Evolutionary conservation across 2,888 invertebrate genomes (phyloP), one percentile per base, ranked within the genome.

Genomic region (Pyrrhosoma nymphula): DNA sequence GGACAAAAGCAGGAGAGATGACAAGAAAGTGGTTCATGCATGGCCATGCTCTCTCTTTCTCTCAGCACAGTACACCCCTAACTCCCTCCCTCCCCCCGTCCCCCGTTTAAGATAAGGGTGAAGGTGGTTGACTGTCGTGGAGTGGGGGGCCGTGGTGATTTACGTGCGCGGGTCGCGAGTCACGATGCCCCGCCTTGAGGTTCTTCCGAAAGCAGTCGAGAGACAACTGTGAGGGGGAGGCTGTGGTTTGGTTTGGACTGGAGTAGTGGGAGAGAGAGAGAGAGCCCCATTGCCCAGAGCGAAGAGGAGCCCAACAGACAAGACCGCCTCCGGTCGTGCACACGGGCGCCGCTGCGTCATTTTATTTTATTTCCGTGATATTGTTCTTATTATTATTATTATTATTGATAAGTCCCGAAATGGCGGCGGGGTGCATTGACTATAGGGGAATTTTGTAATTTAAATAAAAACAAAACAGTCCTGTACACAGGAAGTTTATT

Each of bases 101-200:
- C n/a, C n/a, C 90, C 56, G 23, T 82, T 82, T 82, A 23, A 82
- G 75, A 82, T 30, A 35, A 82, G 35, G 75, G 18, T 30, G 35
- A 0, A n/a, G 69, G 12, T 30, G 10, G 91, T 30, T 60, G 91
- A 39, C 60, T 90, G 90, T 90, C 90, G 91, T 39, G 89, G 60
- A 60, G 60, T 20, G 75, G 75, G 14, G n/a, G 75, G 14, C 12
- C 30, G 23, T 18, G 63, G 93, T 93, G 93, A 93, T 93, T 93
- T 93, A 93, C 93, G 93, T 93, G 93, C 47, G 93, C 63, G 63
- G 69, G 69, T 30, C 69, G 69, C 93, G 63, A 93, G 93, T 93
- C 93, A 93, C 93, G 93, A 93, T 69, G 63, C 16, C 47, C 56
- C 60, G 90, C 30, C n/a, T 47, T 8, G 93, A 69, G 69, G 93